These are phyloP conservation scores for Ooceraea biroi DNA, from an alignment of 1,140 invertebrate species.

Conservation along the genomic window DNA sequence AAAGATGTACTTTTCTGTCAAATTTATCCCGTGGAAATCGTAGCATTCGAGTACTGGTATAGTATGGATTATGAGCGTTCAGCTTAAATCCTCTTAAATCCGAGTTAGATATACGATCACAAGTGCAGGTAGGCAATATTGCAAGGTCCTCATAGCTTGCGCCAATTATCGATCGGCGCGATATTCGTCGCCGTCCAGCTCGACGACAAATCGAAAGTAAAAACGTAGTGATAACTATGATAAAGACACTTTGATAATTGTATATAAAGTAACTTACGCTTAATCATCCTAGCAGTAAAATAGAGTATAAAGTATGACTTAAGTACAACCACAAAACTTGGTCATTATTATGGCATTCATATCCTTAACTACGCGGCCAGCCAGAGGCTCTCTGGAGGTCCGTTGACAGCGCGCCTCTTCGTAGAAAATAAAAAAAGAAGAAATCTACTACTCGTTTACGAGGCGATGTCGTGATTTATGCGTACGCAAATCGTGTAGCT, in stretches of 20 bases:
- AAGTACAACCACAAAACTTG: constrained; percentile 86
- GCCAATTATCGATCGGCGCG: constrained; percentile 17
- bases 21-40: constrained; percentile 1
- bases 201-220: constrained; percentile 6
- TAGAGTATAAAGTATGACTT: constrained; percentile 85
- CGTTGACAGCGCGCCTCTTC: constrained; percentile 62
- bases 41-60: constrained; percentile 1
- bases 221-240: constrained; percentile 60
- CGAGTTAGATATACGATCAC: constrained; percentile 42
- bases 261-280: constrained; percentile 78
- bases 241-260: constrained; percentile 73
- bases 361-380: constrained; percentile 78
- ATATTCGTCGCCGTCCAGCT: not conserved
- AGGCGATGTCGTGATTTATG: constrained; percentile 49
- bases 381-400: constrained; percentile 28
- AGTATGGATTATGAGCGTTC: constrained; percentile 14
- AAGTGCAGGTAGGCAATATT: constrained; percentile 55
- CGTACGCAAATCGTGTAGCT: not conserved
- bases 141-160: constrained; percentile 26
- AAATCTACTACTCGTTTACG: constrained; percentile 46
- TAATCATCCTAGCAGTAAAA: constrained; percentile 75
- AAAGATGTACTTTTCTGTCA: not conserved
- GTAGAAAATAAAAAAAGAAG: constrained; percentile 22
- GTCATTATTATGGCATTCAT: constrained; percentile 86
- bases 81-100: constrained; percentile 35